Evolutionary conservation across 2,888 invertebrate species (phyloP).

Genomic region (Chymomyza procnemis): DNA sequence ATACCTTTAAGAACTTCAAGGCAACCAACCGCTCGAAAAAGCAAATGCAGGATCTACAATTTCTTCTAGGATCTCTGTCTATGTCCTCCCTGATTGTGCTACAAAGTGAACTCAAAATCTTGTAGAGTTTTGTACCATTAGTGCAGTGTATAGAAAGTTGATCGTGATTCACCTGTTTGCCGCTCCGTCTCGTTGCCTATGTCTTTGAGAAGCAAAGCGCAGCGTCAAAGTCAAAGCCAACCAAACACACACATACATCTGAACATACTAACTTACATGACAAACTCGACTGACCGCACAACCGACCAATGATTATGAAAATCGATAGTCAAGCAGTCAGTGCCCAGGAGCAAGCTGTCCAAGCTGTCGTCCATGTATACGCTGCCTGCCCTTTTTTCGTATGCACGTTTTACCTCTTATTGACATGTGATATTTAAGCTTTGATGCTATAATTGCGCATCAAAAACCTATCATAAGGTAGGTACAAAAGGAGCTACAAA

Average conservation of each 20-base stretch:
- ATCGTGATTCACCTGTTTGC: not conserved
- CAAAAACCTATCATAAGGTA: constrained; percentile 42
- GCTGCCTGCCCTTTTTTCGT: constrained; percentile 17
- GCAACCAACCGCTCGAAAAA: too few species aligned
- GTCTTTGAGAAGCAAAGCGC: not conserved
- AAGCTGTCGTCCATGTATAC: constrained; percentile 11
- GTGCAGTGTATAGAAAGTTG: not conserved
- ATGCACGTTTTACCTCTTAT: constrained; percentile 18
- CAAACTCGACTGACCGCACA: not conserved
- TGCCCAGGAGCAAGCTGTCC: constrained; percentile 2
- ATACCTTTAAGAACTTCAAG: too few species aligned
- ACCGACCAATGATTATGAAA: constrained; percentile 16
- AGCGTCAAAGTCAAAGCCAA: not conserved
- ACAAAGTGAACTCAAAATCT: not conserved
- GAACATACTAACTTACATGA: not conserved
- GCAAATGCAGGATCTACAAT: too few species aligned
- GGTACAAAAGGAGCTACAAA: not conserved
- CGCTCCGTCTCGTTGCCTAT: not conserved
- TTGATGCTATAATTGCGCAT: constrained; percentile 69
- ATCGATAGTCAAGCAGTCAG: constrained; percentile 38
- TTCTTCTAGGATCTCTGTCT: too few species aligned
- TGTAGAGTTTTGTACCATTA: not conserved
- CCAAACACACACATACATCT: not conserved
- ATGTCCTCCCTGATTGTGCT: too few species aligned
- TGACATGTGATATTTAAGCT: constrained; percentile 68